Conservation (phyloP, 2,113 vertebrate species). For the Phrynosoma platyrhinos region DNA sequence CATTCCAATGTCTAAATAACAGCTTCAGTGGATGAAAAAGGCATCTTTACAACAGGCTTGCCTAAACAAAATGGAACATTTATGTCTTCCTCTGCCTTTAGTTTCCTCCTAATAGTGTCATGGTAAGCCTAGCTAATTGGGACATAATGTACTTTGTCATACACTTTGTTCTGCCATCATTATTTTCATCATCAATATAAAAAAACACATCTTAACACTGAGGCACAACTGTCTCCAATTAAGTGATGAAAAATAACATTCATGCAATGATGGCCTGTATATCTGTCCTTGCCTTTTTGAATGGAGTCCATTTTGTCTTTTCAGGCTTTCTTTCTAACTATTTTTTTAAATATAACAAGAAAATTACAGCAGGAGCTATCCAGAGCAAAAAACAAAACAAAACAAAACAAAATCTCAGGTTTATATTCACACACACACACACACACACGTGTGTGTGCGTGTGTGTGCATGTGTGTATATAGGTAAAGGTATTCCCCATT, state of each 20-base stretch:
- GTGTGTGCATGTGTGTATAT: too few relatives aligned
- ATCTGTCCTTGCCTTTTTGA: slow-evolving; percentile 26
- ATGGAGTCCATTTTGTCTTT: neutral
- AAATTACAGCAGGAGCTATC: slow-evolving; percentile 22
- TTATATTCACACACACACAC: too few relatives aligned
- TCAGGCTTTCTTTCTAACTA: slow-evolving; percentile 24
- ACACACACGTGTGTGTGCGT: too few relatives aligned
- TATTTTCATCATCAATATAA: slow-evolving; percentile 34
- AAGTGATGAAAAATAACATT: slow-evolving; percentile 70
- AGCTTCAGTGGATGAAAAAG: slow-evolving; percentile 39
- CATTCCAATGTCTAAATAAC: slow-evolving; percentile 47
- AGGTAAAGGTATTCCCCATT: too few relatives aligned
- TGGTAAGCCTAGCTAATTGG: slow-evolving; percentile 54
- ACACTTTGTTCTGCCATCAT: slow-evolving; percentile 43
- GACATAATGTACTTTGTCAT: slow-evolving; percentile 53
- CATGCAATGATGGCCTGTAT: neutral
- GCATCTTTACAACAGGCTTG: slow-evolving; percentile 26
- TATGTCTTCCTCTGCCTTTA: slow-evolving; percentile 23
- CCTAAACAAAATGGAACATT: slow-evolving; percentile 3
- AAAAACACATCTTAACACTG: neutral
- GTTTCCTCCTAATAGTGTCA: slow-evolving; percentile 1
- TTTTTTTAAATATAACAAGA: neutral
- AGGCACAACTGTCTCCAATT: slow-evolving; percentile 62
- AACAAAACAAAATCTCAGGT: too few relatives aligned
- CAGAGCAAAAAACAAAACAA: neutral